These are phyloP conservation scores for Acropora yongei DNA, from an alignment of 64 coral and sea anemone genomes.

Conservation along the genomic window DNA sequence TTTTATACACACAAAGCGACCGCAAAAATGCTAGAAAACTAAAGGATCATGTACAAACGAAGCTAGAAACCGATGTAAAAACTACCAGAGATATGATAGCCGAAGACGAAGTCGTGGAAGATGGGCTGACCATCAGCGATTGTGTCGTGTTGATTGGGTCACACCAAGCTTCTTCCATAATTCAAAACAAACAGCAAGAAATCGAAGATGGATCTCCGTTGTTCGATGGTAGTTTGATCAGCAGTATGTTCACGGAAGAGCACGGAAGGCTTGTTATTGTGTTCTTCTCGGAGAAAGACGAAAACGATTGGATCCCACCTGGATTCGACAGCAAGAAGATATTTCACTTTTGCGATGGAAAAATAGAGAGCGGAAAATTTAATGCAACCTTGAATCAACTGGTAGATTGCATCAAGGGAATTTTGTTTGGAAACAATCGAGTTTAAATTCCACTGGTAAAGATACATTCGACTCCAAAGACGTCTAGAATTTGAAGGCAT, in stretches of 20 bases:
- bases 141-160: slow-evolving; percentile 47
- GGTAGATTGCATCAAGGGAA: slow-evolving; percentile 52
- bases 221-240: slow-evolving; percentile 38
- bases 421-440: slow-evolving; percentile 6
- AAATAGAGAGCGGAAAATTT: too few species aligned
- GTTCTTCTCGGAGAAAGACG: slow-evolving; percentile 5
- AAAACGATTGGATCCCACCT: neutral
- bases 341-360: neutral
- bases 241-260: slow-evolving; percentile 16
- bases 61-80: slow-evolving; percentile 15
- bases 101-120: slow-evolving; percentile 4
- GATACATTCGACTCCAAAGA: neutral
- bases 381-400: slow-evolving; percentile 39
- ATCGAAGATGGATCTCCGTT: slow-evolving; percentile 27
- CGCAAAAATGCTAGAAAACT: slow-evolving; percentile 34
- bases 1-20: slow-evolving; percentile 47
- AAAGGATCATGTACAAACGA: slow-evolving; percentile 43
- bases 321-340: slow-evolving; percentile 34
- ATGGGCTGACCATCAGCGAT: neutral
- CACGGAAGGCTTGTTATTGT: slow-evolving; percentile 38
- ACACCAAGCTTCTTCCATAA: slow-evolving; percentile 18
- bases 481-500: neutral
- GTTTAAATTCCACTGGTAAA: neutral
- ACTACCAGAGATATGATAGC: slow-evolving; percentile 32
- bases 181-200: slow-evolving; percentile 38